Evolutionary conservation across 2,888 invertebrate genomes (phyloP), one percentile per base, ranked within the genome.

Genomic region (Hyposoter dolosus): DNA sequence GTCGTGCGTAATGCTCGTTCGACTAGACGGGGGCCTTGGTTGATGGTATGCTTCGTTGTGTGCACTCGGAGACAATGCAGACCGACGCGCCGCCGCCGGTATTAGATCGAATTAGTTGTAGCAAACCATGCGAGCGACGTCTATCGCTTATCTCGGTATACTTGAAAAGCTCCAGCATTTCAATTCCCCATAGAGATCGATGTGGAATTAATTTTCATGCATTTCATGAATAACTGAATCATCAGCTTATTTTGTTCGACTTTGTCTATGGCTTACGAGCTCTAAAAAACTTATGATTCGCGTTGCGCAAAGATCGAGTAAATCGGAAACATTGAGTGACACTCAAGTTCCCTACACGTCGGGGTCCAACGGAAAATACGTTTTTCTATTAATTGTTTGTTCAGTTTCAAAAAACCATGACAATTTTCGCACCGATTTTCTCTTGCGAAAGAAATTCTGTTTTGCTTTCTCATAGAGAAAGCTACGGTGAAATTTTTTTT

Each of bases 101-200:
- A 60, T 82, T 85, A 78, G 78, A 82, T 79, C 74, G 82, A 82
- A 84, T 81, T 81, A 84, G 77, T 81, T 66, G 40, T 40, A 72
- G 72, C 68, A 77, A 84, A 81, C 77, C 65, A 47, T 53, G 50
- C 66, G 79, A 53, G 63, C 68, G 68, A 69, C 69, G 45, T 45
- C 68, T 12, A 10, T 40, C 50, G 47, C 2, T 19, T 17, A 17
- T 47, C 17, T 50, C 17, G 66, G 0, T 17, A 35, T 65, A 35
- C 10, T 68, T 40, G 23, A 19, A 3, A 17, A 19, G 56, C 56
- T 23, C 9, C 19, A 56, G 19, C 56, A 19, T 56, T 56, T 56
- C 3, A 65, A 65, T 35, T n/a, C 6, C 4, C 60, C 28, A 28
- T 10, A 63, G 15, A 63, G 5, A 63, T 63, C 9, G 12, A 32